Base-by-base conservation (phyloP, 1,140 invertebrate species). In the Acromyrmex echinatior region DNA sequence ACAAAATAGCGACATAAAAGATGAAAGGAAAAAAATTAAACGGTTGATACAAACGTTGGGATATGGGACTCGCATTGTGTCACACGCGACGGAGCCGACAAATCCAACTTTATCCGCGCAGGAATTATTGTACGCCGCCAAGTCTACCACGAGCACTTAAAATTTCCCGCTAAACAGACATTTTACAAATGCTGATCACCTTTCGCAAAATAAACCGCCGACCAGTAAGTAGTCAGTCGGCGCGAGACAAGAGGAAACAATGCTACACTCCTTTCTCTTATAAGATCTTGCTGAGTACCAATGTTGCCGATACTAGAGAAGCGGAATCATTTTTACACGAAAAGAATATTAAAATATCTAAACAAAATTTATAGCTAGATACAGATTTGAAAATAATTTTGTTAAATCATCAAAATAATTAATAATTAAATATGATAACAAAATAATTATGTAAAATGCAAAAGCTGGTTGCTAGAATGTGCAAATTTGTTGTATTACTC, bases 71-170 rank as follows among this genome's bases (percentile, higher is more conserved):
- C 21, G 49, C 21, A 25, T 62, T 31, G 68, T 74, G 56, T 74
- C 78, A 70, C 65, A 31, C 14, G 65, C 39, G 21, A 68, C 31
- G 31, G 31, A 51, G 45, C 45, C 39, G 68, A 62, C 78, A 82
- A 82, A 82, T 82, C 79, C 79, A 53, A 73, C 79, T 74, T 82
- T 60, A 82, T 82, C 68, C 80, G 66, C 12, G 51, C 25, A 60
- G 53, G 39, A 82, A 60, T 82, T 74, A 62, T 45, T 74, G 35
- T 45, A 56, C 53, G 68, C 39, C 80, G 51, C 65, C 39, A 62
- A 74, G 68, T 82, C 80, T 53, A 60, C 35, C 35, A 18, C 66
- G 35, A 51, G 35, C 68, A 60, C 80, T 82, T 82, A 31, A 35
- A 82, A 82, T 21, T 62, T 74, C 35, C 25, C 39, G 35, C 56